Percentiles rank a stretch among this genome's conserved stretches.
phyloP scores from a whole-genome alignment of 2,888 invertebrate genomes.

The Ochlodes sylvanus region DNA sequence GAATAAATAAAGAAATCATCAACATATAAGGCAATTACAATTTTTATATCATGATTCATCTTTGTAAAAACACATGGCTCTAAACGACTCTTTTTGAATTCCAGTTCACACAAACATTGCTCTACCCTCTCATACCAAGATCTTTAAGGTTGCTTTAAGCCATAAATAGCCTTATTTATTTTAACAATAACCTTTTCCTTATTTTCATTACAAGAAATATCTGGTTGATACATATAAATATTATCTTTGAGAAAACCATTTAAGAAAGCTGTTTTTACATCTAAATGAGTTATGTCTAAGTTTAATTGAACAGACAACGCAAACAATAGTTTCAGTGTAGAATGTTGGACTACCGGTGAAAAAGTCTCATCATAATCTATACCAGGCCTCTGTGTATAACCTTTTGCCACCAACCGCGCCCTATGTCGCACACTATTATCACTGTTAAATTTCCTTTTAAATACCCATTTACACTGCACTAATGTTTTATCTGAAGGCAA shows the following conservation, averaged over 20 bases:
- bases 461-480: constrained; percentile 44
- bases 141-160: constrained; percentile 14
- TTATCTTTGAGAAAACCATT: constrained; percentile 39
- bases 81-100: constrained; percentile 39
- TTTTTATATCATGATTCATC: constrained; percentile 33
- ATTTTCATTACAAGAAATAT: constrained; percentile 19
- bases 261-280: constrained; percentile 41
- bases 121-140: constrained; percentile 30
- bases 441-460: constrained; percentile 40
- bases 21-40: constrained; percentile 38
- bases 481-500: constrained; percentile 15
- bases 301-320: constrained; percentile 38
- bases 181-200: not conserved
- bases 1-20: constrained; percentile 38
- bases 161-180: constrained; percentile 23
- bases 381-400: constrained; percentile 39
- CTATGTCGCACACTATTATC: constrained; percentile 37
- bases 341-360: constrained; percentile 41
- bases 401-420: constrained; percentile 40
- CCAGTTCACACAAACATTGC: constrained; percentile 37
- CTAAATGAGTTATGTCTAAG: constrained; percentile 39
- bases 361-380: constrained; percentile 41
- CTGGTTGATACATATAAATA: constrained; percentile 39
- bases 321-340: constrained; percentile 41
- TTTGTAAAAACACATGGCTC: constrained; percentile 41